Conservation (phyloP, 2,113 vertebrate genomes). For the Columbina picui region DNA sequence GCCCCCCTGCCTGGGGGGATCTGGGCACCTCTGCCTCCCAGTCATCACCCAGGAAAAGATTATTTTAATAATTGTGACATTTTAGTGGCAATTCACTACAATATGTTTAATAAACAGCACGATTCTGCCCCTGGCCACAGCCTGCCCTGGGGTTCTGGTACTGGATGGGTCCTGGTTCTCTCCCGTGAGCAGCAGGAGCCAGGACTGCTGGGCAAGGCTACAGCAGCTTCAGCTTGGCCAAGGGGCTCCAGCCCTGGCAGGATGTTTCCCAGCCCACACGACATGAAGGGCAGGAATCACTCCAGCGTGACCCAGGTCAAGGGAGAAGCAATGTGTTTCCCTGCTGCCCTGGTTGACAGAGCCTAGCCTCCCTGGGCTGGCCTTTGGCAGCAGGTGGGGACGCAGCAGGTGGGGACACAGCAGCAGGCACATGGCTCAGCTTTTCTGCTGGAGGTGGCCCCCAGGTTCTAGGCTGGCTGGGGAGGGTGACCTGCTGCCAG, state of each 20-base stretch:
- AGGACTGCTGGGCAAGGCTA: background rate
- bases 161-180: fast-evolving
- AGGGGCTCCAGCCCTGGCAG: fast-evolving
- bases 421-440: background rate
- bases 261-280: background rate
- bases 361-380: background rate
- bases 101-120: slow-evolving; percentile 35
- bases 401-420: fast-evolving
- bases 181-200: background rate
- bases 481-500: fast-evolving
- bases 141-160: background rate
- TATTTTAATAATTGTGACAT: slow-evolving; percentile 8
- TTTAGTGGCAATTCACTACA: background rate
- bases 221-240: background rate
- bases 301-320: fast-evolving
- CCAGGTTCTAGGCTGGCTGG: fast-evolving
- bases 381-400: fast-evolving
- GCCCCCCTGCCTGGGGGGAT: background rate
- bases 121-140: background rate
- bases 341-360: fast-evolving
- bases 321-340: fast-evolving
- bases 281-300: background rate
- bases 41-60: background rate
- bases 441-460: background rate
- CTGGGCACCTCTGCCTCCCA: background rate